Percentiles rank a stretch among this genome's conserved stretches.
phyloP scores from a whole-genome alignment of 2,797 vertebrate species.

The Eleutherodactylus coqui region DNA sequence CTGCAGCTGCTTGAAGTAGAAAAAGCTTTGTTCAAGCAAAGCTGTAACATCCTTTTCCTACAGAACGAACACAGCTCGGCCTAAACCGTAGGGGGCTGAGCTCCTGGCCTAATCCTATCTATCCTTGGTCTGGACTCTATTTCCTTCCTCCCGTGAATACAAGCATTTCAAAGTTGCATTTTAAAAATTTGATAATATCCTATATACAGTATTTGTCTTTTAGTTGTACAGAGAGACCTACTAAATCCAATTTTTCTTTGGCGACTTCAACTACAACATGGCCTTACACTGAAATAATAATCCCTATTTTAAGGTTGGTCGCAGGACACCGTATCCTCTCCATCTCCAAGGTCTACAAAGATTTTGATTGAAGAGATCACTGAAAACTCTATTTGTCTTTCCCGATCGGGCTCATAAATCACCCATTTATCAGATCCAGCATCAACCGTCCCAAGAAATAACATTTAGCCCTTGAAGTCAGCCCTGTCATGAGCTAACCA shows the following conservation, averaged over 20 bases:
- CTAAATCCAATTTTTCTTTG: constrained; percentile 31
- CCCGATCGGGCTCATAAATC: constrained; percentile 51
- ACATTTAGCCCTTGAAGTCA: constrained; percentile 44
- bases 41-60: too few species aligned
- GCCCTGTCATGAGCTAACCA: constrained; percentile 58
- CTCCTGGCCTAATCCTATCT: not conserved
- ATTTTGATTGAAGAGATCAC: constrained; percentile 50
- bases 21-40: too few species aligned
- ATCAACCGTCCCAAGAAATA: constrained; percentile 41
- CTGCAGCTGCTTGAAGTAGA: too few species aligned
- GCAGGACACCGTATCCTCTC: constrained; percentile 31
- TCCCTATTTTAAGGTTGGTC: constrained; percentile 36
- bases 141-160: not conserved
- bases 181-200: not conserved
- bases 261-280: constrained; percentile 3
- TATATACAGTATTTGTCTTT: constrained; percentile 51
- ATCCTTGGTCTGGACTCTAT: not conserved
- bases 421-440: constrained; percentile 54
- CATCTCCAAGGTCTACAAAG: constrained; percentile 37
- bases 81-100: too few species aligned
- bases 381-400: constrained; percentile 46
- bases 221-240: constrained; percentile 24
- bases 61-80: too few species aligned
- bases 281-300: constrained; percentile 22
- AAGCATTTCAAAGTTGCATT: not conserved